phyloP scores from a whole-genome alignment of 2,888 invertebrate species.

The Mythimna loreyi region DNA sequence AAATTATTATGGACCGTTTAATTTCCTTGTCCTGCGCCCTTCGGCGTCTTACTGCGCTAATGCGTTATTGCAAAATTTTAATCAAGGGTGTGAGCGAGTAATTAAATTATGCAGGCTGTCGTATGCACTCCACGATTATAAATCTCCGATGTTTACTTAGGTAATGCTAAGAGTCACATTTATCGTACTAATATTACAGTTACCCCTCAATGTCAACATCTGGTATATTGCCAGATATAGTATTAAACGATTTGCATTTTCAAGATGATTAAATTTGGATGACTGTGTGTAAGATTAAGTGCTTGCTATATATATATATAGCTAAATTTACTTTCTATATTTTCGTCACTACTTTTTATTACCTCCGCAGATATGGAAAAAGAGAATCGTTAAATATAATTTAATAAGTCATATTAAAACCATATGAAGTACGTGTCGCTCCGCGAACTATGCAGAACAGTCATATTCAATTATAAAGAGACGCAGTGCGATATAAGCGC shows the following conservation, averaged over 20 bases:
- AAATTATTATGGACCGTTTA: slow-evolving; percentile 90
- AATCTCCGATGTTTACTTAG: slow-evolving; percentile 85
- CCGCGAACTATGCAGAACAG: slow-evolving; percentile 53
- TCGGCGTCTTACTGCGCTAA: slow-evolving; percentile 83
- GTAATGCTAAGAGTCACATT: slow-evolving; percentile 64
- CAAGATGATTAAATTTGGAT: slow-evolving; percentile 26
- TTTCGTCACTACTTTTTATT: background rate
- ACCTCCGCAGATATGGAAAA: background rate
- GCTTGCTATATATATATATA: no score
- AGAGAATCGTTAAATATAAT: slow-evolving; percentile 3
- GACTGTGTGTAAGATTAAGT: background rate
- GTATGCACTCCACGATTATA: slow-evolving; percentile 87
- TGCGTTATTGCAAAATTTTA: slow-evolving; percentile 90
- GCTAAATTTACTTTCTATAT: slow-evolving; percentile 3
- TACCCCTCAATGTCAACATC: slow-evolving; percentile 70
- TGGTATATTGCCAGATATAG: slow-evolving; percentile 41
- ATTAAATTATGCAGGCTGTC: slow-evolving; percentile 90
- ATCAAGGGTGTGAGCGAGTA: slow-evolving; percentile 89
- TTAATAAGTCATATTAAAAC: slow-evolving; percentile 25
- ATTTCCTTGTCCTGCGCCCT: slow-evolving; percentile 87
- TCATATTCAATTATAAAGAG: slow-evolving; percentile 62
- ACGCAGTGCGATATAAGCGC: slow-evolving; percentile 50
- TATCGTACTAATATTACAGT: slow-evolving; percentile 45
- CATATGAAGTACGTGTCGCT: slow-evolving; percentile 29
- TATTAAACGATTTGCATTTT: slow-evolving; percentile 49